phyloP scores from a whole-genome alignment of 1,140 invertebrate genomes.

The Drosophila mauritiana region DNA sequence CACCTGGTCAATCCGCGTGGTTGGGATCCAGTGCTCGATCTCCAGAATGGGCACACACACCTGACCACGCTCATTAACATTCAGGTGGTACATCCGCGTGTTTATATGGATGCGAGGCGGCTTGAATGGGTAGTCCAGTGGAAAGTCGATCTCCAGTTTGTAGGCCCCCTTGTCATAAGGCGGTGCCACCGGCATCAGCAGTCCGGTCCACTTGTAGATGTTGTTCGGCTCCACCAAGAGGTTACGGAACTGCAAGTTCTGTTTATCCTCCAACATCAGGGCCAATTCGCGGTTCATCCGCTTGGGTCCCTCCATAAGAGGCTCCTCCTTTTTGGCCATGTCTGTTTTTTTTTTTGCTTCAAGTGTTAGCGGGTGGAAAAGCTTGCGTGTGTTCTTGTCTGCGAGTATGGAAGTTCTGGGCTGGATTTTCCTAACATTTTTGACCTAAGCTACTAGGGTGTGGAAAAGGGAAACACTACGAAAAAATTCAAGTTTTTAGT shows the following conservation, averaged over 20 bases:
- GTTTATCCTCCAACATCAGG: slow-evolving; percentile 91
- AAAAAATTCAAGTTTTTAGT: neutral
- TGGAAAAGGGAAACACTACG: neutral
- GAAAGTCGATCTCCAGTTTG: slow-evolving; percentile 98
- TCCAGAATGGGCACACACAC: slow-evolving; percentile 98
- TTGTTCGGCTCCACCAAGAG: slow-evolving; percentile 97
- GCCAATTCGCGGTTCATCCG: slow-evolving; percentile 92
- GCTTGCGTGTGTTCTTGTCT: neutral
- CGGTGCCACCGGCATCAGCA: slow-evolving; percentile 96
- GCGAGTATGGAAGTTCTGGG: neutral
- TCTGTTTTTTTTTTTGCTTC: neutral
- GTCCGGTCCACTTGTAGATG: slow-evolving; percentile 95
- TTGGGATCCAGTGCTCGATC: slow-evolving; percentile 99
- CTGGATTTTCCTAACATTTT: slow-evolving; percentile 31
- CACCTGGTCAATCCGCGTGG: slow-evolving; percentile 99
- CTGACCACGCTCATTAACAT: slow-evolving; percentile 99
- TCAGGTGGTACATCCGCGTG: slow-evolving; percentile 99
- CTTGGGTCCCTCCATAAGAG: slow-evolving; percentile 87
- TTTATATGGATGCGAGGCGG: slow-evolving; percentile 99
- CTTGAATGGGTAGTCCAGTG: slow-evolving; percentile 99
- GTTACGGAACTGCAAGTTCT: slow-evolving; percentile 93
- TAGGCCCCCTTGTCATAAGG: slow-evolving; percentile 99
- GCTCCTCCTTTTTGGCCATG: slow-evolving; percentile 48
- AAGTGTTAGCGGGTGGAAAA: neutral
- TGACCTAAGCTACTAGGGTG: slow-evolving; percentile 30